Evolutionary conservation across 2,113 vertebrate species (phyloP).

Genomic region (Cairina moschata): DNA sequence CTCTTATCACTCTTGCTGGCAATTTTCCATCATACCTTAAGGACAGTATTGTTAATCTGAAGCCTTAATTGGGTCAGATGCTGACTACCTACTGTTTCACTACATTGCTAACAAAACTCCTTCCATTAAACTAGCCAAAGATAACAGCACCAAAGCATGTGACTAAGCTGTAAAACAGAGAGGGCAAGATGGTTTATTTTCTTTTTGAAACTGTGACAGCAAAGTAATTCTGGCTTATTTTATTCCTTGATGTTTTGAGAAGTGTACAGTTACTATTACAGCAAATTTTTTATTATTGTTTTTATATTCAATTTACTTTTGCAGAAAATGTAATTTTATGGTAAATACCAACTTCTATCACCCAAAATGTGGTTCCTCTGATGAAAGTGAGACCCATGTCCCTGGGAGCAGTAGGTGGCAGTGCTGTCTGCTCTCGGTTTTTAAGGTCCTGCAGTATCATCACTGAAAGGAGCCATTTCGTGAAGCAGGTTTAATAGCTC

Average conservation of each 20-base stretch:
- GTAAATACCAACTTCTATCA: neutral
- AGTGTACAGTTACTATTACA: neutral
- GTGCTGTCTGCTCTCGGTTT: neutral
- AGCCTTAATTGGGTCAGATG: neutral
- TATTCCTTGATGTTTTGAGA: neutral
- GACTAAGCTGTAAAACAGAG: neutral
- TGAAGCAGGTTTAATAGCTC: neutral
- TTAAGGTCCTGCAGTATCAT: neutral
- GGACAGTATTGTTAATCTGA: neutral
- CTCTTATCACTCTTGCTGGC: neutral
- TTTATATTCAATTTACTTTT: neutral
- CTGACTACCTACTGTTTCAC: neutral
- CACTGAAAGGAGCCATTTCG: neutral
- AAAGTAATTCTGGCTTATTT: neutral
- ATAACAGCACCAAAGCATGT: neutral
- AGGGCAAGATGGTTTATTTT: neutral
- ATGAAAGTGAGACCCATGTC: neutral
- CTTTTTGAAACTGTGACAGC: neutral
- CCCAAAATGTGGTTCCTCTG: neutral
- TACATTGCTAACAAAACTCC: neutral
- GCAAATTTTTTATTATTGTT: neutral
- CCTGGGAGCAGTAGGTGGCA: constrained; percentile 50
- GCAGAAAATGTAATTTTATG: neutral
- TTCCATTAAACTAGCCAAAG: neutral
- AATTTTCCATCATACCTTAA: neutral